These are phyloP conservation scores for Blastomussa wellsi DNA, from an alignment of 92 coral and sea anemone genomes.

Conservation along the genomic window DNA sequence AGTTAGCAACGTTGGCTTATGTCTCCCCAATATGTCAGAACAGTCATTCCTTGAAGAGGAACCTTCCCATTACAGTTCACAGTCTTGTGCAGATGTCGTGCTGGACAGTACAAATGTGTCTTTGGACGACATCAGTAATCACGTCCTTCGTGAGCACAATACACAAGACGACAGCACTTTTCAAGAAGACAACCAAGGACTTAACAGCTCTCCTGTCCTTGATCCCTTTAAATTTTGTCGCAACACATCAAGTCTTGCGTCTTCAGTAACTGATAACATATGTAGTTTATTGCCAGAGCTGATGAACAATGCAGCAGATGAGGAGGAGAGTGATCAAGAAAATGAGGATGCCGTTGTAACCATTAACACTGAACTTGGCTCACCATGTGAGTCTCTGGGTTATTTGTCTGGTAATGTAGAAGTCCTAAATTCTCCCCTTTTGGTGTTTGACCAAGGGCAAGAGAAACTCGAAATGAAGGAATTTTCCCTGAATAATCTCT, in stretches of 20 bases:
- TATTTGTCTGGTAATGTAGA: background rate
- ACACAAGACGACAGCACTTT: background rate
- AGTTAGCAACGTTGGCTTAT: background rate
- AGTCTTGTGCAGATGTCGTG: background rate
- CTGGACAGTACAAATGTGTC: background rate
- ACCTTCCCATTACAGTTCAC: background rate
- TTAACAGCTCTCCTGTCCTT: background rate
- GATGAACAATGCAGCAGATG: background rate
- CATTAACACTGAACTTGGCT: background rate
- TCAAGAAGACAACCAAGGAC: background rate
- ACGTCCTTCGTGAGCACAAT: background rate
- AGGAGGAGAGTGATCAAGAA: conserved; percentile 6
- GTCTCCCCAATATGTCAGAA: background rate
- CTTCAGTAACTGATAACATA: background rate
- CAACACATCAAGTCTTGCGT: background rate
- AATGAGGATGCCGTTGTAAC: background rate
- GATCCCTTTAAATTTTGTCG: background rate
- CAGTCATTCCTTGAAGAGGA: background rate
- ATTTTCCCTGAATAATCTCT: conserved; percentile 28
- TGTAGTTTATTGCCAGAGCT: background rate
- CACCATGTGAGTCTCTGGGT: background rate
- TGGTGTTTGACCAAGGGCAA: conserved; percentile 21
- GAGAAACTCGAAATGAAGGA: conserved; percentile 28
- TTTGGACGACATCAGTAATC: background rate
- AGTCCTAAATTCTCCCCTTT: background rate